Base-by-base conservation (phyloP, 2,888 invertebrate genomes). In the Torymus auratus region DNA sequence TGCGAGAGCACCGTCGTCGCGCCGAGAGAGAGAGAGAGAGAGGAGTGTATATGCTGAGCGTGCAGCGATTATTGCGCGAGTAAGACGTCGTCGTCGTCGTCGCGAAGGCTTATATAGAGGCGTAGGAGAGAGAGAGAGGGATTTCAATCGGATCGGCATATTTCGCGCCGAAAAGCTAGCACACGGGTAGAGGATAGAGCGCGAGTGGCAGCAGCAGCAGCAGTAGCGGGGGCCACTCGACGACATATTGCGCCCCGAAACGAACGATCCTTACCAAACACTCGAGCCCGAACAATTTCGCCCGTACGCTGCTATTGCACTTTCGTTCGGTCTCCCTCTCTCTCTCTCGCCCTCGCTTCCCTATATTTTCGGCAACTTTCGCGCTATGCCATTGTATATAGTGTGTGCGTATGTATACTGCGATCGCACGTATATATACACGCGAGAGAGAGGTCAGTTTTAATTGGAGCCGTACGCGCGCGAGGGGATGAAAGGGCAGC, bases 131-230 rank as follows among this genome's bases (percentile, higher is more conserved):
- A 41, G 41, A 41, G 7, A 41, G 41, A 41, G 76, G 52, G 70
- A 71, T 81, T 81, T 73, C 78, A 71, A 81, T 81, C 78, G 78
- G 62, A 78, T 81, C 78, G 78, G 81, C 78, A 81, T 75, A 81
- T 81, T 81, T 81, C 78, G 71, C 81, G 56, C 77, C 69, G 53
- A 60, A 65, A 41, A 17, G 50, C 15, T 55, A 15, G 15, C 15
- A 65, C 60, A 65, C 60, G 67, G 5, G 7, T 41, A 41, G 41
- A 41, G 41, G 41, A 41, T 41, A 41, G 28, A 28, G 4, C 28
- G 41, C 41, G 41, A 41, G 41, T 41, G 41, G 41, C 41, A 41
- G 7, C 7, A 41, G 41, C 7, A 41, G 28, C 28, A 28, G 28
- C 28, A 28, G 23, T 3, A 76, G 75, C 61, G 20, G 75, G 14